Evolutionary conservation across 2,797 vertebrate species (phyloP).

Genomic region (Sebastes cheni): DNA sequence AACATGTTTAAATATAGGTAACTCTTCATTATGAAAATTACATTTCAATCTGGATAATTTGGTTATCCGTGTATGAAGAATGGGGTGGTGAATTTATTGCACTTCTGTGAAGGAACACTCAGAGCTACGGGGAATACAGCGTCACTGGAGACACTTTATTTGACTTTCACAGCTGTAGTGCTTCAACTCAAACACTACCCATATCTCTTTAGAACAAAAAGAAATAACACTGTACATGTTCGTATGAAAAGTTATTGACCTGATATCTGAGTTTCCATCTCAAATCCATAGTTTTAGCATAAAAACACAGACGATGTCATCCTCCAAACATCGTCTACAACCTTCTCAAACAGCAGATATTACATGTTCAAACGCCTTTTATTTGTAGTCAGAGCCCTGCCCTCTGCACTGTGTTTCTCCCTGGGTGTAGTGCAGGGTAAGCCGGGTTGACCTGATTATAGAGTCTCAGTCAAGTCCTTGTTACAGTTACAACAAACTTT

Average conservation of each 20-base stretch:
- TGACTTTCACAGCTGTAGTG: not conserved
- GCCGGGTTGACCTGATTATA: not conserved
- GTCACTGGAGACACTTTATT: conserved; percentile 33
- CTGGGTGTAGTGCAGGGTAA: conserved; percentile 15
- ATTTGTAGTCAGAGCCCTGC: not conserved
- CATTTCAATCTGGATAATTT: too few relatives aligned
- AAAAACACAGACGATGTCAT: not conserved
- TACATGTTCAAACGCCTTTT: not conserved
- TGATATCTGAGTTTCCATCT: not conserved
- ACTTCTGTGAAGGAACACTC: not conserved
- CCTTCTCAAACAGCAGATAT: not conserved
- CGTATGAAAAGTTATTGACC: not conserved
- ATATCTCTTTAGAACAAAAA: not conserved
- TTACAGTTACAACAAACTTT: conserved; percentile 22
- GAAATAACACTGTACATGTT: not conserved
- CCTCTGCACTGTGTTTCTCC: not conserved
- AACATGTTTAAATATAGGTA: not conserved
- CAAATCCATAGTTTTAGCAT: not conserved
- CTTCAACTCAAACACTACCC: conserved; percentile 2
- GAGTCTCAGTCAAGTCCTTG: conserved; percentile 2
- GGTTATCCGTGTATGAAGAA: not conserved
- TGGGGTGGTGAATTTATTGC: not conserved
- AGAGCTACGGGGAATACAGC: not conserved
- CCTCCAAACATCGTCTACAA: not conserved
- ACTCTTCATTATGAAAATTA: not conserved